Percentiles rank a stretch among this genome's conserved stretches.
Evolutionary conservation across 2,888 invertebrate genomes (phyloP).

Genomic region (Drosophila neotestacea): DNA sequence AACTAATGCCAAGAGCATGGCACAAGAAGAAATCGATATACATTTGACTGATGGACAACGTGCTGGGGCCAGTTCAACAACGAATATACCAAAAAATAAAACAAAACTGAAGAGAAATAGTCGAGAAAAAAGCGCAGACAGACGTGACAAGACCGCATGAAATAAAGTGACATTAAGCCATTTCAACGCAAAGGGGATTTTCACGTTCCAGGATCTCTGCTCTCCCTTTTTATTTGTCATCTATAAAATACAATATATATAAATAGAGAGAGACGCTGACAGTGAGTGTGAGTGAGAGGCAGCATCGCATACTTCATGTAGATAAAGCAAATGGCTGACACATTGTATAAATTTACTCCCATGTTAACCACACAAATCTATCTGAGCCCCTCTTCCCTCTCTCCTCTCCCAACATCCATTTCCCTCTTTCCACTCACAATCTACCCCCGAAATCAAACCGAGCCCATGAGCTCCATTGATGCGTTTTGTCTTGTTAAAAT

Average conservation of each 20-base stretch:
- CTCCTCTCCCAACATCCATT: background rate
- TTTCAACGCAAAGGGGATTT: conserved; percentile 79
- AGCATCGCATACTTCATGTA: conserved; percentile 44
- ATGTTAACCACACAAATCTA: conserved; percentile 40
- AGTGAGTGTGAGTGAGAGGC: background rate
- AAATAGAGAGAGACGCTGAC: background rate
- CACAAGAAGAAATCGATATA: conserved; percentile 66
- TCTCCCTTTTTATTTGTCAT: conserved; percentile 26
- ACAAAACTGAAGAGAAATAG: conserved; percentile 17
- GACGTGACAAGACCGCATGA: conserved; percentile 77
- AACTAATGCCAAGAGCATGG: conserved; percentile 69
- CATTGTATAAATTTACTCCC: conserved; percentile 69
- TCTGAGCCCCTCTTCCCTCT: conserved; percentile 29
- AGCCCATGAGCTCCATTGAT: conserved; percentile 59
- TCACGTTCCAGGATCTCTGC: conserved; percentile 47
- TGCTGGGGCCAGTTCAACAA: conserved; percentile 40
- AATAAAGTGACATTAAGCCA: conserved; percentile 79
- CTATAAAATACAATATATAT: conserved; percentile 31
- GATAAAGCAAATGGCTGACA: conserved; percentile 61
- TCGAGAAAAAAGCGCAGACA: conserved; percentile 56
- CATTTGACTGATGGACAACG: conserved; percentile 76
- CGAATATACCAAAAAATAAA: conserved; percentile 12
- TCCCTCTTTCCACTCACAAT: background rate
- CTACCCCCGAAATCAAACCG: conserved; percentile 31
- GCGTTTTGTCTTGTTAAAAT: conserved; percentile 79